Base-by-base conservation (phyloP, 1,140 invertebrate species). In the Heterodera schachtii region DNA sequence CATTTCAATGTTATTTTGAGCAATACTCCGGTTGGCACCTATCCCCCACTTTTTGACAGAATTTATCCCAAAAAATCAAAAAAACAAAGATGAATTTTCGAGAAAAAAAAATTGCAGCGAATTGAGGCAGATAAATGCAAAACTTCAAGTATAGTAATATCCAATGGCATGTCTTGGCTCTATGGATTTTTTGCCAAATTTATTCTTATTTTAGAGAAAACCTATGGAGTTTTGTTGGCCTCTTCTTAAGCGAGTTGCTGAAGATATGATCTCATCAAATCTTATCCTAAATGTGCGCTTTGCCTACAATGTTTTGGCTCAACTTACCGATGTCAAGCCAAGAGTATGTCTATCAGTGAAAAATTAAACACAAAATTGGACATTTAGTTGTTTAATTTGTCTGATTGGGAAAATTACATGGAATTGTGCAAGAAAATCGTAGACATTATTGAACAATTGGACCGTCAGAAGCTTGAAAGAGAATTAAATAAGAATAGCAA, bases 211-310 rank as follows among this genome's bases (percentile, higher is more conserved):
- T 41, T n/a, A 78, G 77, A 64, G 77, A 70, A 78, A 78, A 69
- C 77, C 77, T 6, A n/a, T 7, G 31, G 77, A 78, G 46, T 78
- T 78, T 78, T 78, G 64, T 69, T 78, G 60, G 60, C 64, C 77
- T 5, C 19, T 78, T 21, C n/a, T 78, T 7, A 69, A 78, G 47
- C 52, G 77, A 31, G 13, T 78, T 52, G 44, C 60, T 1, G 64
- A 78, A 70, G 57, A 78, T 69, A 21, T 43, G 41, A 44, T 78
- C 8, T 13, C 66, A 41, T 78, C 77, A 41, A 7, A 9, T 47
- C 43, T 47, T 69, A 41, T 70, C 46, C n/a, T 1, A 16, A 0
- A 8, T 9, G 11, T 31, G 3, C 21, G 31, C 43, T 19, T 69
- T 3, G 41, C 44, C 3, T 3, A 2, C 21, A 21, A 13, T 19